Evolutionary conservation across 2,113 vertebrate genomes (phyloP).

Genomic region (Passer montanus): DNA sequence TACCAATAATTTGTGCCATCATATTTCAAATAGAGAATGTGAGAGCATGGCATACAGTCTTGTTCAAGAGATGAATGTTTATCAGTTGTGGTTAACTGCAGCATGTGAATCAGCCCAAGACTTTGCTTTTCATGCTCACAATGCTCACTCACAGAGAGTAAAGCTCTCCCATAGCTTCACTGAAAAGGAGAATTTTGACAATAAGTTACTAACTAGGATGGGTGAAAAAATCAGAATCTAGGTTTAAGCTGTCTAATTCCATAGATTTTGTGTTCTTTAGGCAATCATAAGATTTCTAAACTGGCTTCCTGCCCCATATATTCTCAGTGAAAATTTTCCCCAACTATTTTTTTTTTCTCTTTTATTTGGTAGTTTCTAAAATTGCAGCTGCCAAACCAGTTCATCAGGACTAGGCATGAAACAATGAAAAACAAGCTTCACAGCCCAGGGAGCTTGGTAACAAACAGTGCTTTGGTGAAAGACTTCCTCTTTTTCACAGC

Average conservation of each 20-base stretch:
- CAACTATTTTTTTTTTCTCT: not conserved
- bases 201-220: not conserved
- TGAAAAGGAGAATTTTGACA: not conserved
- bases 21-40: not conserved
- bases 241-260: not conserved
- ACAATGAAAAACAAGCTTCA: constrained; percentile 15
- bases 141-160: not conserved
- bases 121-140: not conserved
- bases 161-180: not conserved
- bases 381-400: not conserved
- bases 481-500: constrained; percentile 14
- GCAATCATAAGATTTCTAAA: not conserved
- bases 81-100: not conserved
- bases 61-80: not conserved
- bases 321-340: not conserved
- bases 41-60: not conserved
- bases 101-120: not conserved
- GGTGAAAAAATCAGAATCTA: not conserved
- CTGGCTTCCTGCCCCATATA: not conserved
- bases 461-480: constrained; percentile 12
- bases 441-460: not conserved
- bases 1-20: not conserved
- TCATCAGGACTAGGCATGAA: not conserved
- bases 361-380: not conserved
- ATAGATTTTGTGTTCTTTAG: not conserved